Evolutionary conservation across 2,113 vertebrate genomes (phyloP).

Genomic region (Thamnophis sirtalis): DNA sequence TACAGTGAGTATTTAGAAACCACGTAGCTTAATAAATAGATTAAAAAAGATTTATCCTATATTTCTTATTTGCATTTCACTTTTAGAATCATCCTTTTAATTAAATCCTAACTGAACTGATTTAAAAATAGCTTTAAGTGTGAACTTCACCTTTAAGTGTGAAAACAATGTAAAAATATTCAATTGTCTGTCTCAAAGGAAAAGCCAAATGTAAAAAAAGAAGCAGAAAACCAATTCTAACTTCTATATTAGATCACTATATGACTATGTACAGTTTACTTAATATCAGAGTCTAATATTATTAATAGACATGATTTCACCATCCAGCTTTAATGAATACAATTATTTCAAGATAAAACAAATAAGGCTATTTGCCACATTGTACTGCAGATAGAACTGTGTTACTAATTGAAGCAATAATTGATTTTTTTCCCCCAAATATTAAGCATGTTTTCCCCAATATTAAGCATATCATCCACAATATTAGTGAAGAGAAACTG

Average conservation of each 20-base stretch:
- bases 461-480: background rate
- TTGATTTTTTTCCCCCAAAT: background rate
- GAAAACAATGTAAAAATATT: background rate
- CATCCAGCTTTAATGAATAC: background rate
- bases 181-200: background rate
- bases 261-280: background rate
- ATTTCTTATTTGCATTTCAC: slow-evolving; percentile 22
- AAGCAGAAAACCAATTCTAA: slow-evolving; percentile 13
- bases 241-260: background rate
- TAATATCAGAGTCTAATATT: background rate
- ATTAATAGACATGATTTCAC: background rate
- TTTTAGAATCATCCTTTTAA: background rate
- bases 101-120: background rate
- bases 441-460: background rate
- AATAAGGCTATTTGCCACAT: background rate
- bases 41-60: background rate
- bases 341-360: background rate
- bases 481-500: background rate
- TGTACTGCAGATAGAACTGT: background rate
- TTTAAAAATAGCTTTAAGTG: slow-evolving; percentile 9
- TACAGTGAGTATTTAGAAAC: slow-evolving; percentile 38
- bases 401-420: background rate
- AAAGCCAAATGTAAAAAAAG: background rate
- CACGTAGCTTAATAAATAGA: slow-evolving; percentile 28
- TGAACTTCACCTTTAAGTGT: background rate